Percentiles rank a stretch among this genome's conserved stretches.
Evolutionary conservation across 2,888 invertebrate genomes (phyloP).

Genomic region (Empis livida): DNA sequence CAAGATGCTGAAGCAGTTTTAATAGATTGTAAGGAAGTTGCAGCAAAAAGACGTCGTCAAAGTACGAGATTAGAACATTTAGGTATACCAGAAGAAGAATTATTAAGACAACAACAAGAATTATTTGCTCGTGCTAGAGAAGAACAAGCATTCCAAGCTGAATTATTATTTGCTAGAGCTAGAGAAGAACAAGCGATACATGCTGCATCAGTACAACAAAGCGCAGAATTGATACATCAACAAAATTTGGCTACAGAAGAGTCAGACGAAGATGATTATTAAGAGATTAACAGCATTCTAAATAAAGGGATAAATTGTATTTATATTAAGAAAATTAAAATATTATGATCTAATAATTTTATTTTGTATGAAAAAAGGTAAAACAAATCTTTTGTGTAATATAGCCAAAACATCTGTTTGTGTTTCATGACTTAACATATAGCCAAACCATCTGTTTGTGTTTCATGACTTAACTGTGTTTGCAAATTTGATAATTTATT

Average conservation of each 20-base stretch:
- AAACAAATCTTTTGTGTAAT: slow-evolving; percentile 15
- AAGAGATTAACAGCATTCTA: not conserved
- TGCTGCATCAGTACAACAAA: slow-evolving; percentile 44
- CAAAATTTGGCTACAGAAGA: slow-evolving; percentile 22
- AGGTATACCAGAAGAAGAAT: slow-evolving; percentile 96
- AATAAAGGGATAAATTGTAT: too few species aligned
- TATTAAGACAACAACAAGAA: slow-evolving; percentile 92
- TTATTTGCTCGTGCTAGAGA: slow-evolving; percentile 92
- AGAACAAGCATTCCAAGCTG: slow-evolving; percentile 53
- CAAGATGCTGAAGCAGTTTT: slow-evolving; percentile 91
- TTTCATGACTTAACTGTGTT: slow-evolving; percentile 79
- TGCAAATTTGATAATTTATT: slow-evolving; percentile 93
- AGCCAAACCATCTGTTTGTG: slow-evolving; percentile 70
- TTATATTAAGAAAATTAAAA: too few species aligned
- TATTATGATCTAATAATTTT: not conserved
- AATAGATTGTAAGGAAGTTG: slow-evolving; percentile 91
- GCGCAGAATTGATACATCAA: slow-evolving; percentile 27
- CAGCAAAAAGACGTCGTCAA: slow-evolving; percentile 87
- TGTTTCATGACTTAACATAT: slow-evolving; percentile 56
- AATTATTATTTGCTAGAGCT: slow-evolving; percentile 79
- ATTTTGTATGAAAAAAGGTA: not conserved
- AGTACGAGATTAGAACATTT: slow-evolving; percentile 94
- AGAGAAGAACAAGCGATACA: slow-evolving; percentile 71
- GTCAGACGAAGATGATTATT: slow-evolving; percentile 31
- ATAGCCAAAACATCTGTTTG: slow-evolving; percentile 70